Base-by-base conservation (phyloP, 2,888 invertebrate species). In the Zygogramma bicolorata region DNA sequence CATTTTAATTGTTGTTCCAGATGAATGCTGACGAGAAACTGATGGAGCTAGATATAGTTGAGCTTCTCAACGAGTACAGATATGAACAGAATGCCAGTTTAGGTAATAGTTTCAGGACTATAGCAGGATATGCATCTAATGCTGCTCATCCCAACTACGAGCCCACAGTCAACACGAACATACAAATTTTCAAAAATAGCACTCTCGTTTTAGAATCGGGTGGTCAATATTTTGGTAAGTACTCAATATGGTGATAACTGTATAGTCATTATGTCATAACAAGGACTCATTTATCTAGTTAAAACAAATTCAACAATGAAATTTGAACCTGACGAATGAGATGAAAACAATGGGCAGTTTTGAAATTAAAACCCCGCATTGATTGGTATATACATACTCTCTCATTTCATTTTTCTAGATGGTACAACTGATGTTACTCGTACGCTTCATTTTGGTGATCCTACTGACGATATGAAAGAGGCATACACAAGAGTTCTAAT, bases 121-220 rank as follows among this genome's bases (percentile, higher is more conserved):
- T 97, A 62, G 95, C 95, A 0, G 95, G 95, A 0, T 96, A 92
- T 84, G 97, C 97, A 0, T 89, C 93, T 0, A 95, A 97, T 87
- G 95, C 93, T 0, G 96, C 98, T 0, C 90, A 95, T 68, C 96
- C 97, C 0, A 96, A 97, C 85, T 98, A 98, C 85, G 89, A 91
- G 75, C 91, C 93, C 0, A 92, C 90, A 18, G 90, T 90, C 76
- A 88, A 89, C n/a, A 93, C 94, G 4, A 93, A 93, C 82, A 87
- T 90, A 5, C 86, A 88, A 57, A 91, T 98, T 29, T 92, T 91
- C 65, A 91, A 90, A 66, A 92, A 94, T 76, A 95, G 95, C 75
- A 92, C 97, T 0, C 90, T 97, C 72, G 92, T 99, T 29, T 91
- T 98, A 79, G 98, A 98, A 84, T 97, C 98, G 0, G 99, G 99